A percentile compares a stretch with the other conserved stretches of the same genome.
phyloP scores from a whole-genome alignment of 2,888 invertebrate genomes.

The Chaetogeoica ovagalla region DNA sequence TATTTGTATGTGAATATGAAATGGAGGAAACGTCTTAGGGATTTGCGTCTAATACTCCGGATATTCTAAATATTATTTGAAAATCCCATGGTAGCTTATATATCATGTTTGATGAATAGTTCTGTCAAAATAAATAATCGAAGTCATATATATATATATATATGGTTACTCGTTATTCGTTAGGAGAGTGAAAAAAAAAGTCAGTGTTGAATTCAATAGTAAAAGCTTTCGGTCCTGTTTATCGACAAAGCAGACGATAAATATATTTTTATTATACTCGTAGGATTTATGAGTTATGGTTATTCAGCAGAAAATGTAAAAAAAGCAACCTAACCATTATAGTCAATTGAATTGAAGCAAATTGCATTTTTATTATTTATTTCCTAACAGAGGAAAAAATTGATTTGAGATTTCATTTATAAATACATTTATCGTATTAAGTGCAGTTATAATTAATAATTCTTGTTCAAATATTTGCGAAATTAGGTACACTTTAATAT shows the following conservation, averaged over 20 bases:
- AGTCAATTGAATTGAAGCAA: background rate
- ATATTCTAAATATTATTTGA: constrained; percentile 7
- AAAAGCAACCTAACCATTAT: background rate
- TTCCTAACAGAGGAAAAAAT: too few species aligned
- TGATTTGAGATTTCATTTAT: too few species aligned
- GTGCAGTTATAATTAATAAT: too few species aligned
- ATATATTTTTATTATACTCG: background rate
- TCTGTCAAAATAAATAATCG: background rate
- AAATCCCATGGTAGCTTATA: background rate
- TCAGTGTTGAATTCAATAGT: constrained; percentile 26
- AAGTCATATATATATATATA: background rate
- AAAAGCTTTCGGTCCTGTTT: background rate
- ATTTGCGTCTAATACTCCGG: constrained; percentile 9
- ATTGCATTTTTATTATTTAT: background rate
- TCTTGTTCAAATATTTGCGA: too few species aligned
- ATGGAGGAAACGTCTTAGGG: background rate
- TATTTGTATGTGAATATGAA: constrained; percentile 3
- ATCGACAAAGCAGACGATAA: background rate
- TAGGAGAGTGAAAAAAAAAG: background rate
- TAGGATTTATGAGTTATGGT: background rate
- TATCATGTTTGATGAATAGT: constrained; percentile 7
- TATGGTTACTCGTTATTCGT: background rate
- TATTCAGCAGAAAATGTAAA: background rate
- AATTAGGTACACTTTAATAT: too few species aligned
- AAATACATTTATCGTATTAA: too few species aligned